Evolutionary conservation across 2,113 vertebrate species (phyloP).

Genomic region (Nerophis lumbriciformis): DNA sequence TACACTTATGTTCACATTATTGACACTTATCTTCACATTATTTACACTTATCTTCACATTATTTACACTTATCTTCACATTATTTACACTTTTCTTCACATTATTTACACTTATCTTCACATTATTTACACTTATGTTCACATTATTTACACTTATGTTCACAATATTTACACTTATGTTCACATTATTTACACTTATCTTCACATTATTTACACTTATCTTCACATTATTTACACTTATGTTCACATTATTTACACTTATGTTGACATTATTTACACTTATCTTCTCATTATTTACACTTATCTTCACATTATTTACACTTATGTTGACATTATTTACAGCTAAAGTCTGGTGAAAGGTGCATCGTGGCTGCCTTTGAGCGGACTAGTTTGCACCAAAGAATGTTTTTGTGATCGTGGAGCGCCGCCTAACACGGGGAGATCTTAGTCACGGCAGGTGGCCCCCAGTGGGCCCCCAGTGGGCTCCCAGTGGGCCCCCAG

Average conservation of each 20-base stretch:
- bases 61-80: constrained; percentile 29
- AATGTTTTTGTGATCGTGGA: too few relatives aligned
- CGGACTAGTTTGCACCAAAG: too few relatives aligned
- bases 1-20: not conserved
- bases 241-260: constrained; percentile 25
- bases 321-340: too few relatives aligned
- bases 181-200: constrained; percentile 19
- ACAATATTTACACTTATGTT: constrained; percentile 17
- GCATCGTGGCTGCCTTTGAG: too few relatives aligned
- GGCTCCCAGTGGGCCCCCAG: constrained; percentile 26
- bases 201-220: constrained; percentile 17
- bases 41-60: constrained; percentile 1
- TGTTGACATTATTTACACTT: constrained; percentile 1
- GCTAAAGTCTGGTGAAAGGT: too few relatives aligned
- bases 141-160: constrained; percentile 22
- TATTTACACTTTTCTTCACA: constrained; percentile 4
- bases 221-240: constrained; percentile 15
- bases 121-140: constrained; percentile 14
- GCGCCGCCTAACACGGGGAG: constrained; percentile 35
- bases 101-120: constrained; percentile 25
- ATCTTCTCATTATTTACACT: constrained; percentile 32
- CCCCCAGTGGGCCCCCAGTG: constrained; percentile 22
- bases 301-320: too few relatives aligned
- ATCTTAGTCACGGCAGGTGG: constrained; percentile 48
- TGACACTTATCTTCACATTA: constrained; percentile 32